Base-by-base conservation (phyloP, 2,797 vertebrate species). In the Pseudomugil gertrudae region DNA sequence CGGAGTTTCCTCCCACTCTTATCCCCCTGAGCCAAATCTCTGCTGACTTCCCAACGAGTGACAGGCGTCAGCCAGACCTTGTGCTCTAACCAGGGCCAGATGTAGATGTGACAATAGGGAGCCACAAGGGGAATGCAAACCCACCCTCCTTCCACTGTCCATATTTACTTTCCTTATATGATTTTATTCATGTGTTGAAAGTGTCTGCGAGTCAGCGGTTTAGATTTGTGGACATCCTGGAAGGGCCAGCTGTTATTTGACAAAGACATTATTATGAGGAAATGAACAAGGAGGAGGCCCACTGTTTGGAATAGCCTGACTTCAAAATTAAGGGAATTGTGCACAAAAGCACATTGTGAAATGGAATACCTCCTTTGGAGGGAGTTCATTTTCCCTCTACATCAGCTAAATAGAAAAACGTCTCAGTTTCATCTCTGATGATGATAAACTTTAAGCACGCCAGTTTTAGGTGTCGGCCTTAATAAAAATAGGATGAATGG, bases 21-120 rank as follows among this genome's bases (percentile, higher is more conserved):
- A 94, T 94, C 94, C 94, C 94, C 93, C 95, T 94, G 95, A 96
- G 95, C 94, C 94, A 95, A 96, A 95, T 96, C 93, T 93, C 93
- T 92, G 87, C 93, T 91, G 94, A 94, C 94, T 95, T 91, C 93
- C 93, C 90, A 92, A 93, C 94, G 93, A 94, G 94, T 90, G 90
- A 94, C 94, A 93, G 92, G 92, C 95, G 95, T 95, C 95, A 94
- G 93, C 93, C 87, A 79, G 92, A 92, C 95, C 95, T 93, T 90
- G 85, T 69, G 75, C 92, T 89, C n/a, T 97, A 97, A 97, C 95
- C 92, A 94, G 93, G 93, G 88, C 95, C 96, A 98, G 95, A 96
- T 97, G 96, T 84, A 59, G 87, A 93, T 92, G 95, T 95, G 96
- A 98, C 96, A 97, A 96, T 96, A 90, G 89, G 83, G 86, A 90